phyloP scores from a whole-genome alignment of 2,888 invertebrate species.

The Notodonta dromedarius region DNA sequence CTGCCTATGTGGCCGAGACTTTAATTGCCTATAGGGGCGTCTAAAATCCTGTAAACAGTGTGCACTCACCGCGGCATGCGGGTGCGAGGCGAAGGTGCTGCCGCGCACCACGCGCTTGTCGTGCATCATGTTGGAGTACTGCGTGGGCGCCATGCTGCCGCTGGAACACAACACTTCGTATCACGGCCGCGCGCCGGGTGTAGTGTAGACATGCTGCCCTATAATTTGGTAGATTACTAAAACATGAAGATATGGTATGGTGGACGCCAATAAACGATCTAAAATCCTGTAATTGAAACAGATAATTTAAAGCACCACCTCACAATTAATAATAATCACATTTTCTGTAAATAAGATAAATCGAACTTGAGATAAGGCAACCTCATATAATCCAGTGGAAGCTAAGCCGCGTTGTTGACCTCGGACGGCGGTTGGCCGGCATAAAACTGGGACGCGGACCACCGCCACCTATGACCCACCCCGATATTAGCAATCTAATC shows the following conservation, averaged over 20 bases:
- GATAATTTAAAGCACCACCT: no score
- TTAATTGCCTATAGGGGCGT: no score
- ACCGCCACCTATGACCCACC: constrained; percentile 3
- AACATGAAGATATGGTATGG: no score
- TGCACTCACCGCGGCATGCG: constrained; percentile 68
- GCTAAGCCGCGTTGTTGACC: constrained; percentile 35
- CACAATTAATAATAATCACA: no score
- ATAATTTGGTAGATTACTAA: no score
- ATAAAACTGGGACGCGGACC: constrained; percentile 14
- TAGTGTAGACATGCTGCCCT: no score
- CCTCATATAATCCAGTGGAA: constrained; percentile 19
- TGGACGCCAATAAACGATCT: no score
- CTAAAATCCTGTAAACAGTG: no score
- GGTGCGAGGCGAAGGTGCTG: constrained; percentile 87
- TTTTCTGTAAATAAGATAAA: constrained; percentile 7
- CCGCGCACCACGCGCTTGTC: constrained; percentile 94
- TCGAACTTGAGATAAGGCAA: constrained; percentile 24
- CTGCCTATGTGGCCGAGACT: no score
- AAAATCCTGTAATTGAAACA: no score
- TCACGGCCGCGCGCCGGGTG: no score
- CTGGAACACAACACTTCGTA: constrained; percentile 47
- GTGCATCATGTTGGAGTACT: constrained; percentile 91
- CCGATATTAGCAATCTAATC: constrained; percentile 1
- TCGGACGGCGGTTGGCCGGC: constrained; percentile 14
- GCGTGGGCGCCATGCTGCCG: constrained; percentile 56